Evolutionary conservation across 2,888 invertebrate genomes (phyloP), one percentile per base, ranked within the genome.

Genomic region (Carterocephalus palaemon): DNA sequence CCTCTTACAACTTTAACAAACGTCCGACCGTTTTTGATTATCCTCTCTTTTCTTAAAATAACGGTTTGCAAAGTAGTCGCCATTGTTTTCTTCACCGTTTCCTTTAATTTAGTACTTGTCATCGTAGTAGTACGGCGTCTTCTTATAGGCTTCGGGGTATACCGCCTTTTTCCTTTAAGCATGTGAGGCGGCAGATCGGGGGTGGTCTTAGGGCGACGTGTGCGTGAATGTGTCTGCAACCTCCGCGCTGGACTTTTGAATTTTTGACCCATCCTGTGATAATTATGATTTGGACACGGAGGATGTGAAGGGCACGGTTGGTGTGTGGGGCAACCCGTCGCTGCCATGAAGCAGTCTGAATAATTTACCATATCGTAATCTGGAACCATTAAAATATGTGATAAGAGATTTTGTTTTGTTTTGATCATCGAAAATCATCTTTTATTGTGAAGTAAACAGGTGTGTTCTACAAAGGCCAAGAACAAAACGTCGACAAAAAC

Each of bases 311-410:
- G 67, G 12, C 65, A 63, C 0, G 56, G 48, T 6, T 43, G 38
- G 5, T 7, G 29, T 2, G 56, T 45, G 0, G 65, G 64, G 43
- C 68, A 67, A 1, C 47, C 43, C 4, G 47, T 49, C 0, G 46
- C 36, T 0, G 51, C 49, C 6, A 53, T n/a, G 43, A 70, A 74
- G 49, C 75, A 75, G 7, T 62, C 63, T 0, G 69, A 60, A 46
- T 72, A 75, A 47, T 72, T 70, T 6, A 62, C 48, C 24, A 63
- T 34, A 22, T 56, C 57, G 28, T 52, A 75, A 22, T 59, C 76
- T 77, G 62, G 9, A 73, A 68, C 22, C 19, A 33, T 33, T 33
- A 10, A 32, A 0, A 9, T 2, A 17, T 3, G n/a, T n/a, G n/a
- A n/a, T n/a, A n/a, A n/a, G n/a, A n/a, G n/a, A n/a, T n/a, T n/a